Base-by-base conservation (phyloP, 1,140 invertebrate genomes). In the Eumaeus atala region DNA sequence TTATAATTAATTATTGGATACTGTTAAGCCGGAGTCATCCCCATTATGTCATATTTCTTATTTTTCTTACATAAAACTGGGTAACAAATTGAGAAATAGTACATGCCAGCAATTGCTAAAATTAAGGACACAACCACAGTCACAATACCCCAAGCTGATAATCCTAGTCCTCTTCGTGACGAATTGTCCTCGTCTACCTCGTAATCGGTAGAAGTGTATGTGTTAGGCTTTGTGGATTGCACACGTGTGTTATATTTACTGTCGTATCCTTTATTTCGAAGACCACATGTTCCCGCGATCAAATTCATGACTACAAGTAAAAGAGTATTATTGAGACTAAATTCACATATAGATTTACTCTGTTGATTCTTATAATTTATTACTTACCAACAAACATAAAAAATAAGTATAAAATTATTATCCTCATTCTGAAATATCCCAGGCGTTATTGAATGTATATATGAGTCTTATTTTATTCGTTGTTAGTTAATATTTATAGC, bases 41-140 rank as follows among this genome's bases (percentile, higher is more conserved):
- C 88, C 74, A 91, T 91, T 56, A 90, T 88, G 56, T 91, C 86
- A 79, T 91, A 91, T 58, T 90, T 91, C 50, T 88, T 80, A 54
- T 89, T 83, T 54, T 89, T 90, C 56, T 89, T 87, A 62, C 89
- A 91, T 10, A 91, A 58, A 51, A 90, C 80, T 9, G 90, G 90
- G 74, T 91, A 91, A 64, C 91, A 91, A 57, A 91, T 87, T 21
- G 90, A 88, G 57, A 89, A 88, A 62, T 91, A 91, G 67, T 91
- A 91, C 48, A 89, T 85, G 7, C 87, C 83, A 47, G 89, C 79
- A n/a, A 85, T 86, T 10, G 84, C 62, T n/a, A 91, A 60, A 48
- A 91, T 88, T 8, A 89, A 63, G 17, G 79, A 78, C 7, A 91
- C 74, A 59, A 90, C 83, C 14, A 91, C 67, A 17, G 84, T 74